Percentiles rank a stretch among this genome's conserved stretches.
These are phyloP conservation scores for Myzus persicae DNA, from an alignment of 1,140 invertebrate species.

Conservation along the genomic window DNA sequence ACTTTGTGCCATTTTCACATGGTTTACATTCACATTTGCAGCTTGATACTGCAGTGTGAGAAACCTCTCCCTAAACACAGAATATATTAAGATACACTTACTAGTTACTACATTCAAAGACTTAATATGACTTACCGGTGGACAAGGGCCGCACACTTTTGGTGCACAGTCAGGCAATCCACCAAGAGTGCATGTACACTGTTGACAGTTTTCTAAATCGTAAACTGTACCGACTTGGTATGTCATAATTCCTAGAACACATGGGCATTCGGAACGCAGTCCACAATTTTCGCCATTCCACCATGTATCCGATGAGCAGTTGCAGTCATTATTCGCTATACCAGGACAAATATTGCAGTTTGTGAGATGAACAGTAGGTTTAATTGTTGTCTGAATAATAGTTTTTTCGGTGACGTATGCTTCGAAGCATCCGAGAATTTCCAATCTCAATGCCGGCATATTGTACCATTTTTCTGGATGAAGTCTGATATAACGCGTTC, in stretches of 20 bases:
- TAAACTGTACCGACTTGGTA: constrained; percentile 74
- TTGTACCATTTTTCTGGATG: constrained; percentile 79
- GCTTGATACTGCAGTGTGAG: constrained; percentile 60
- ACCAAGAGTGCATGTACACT: constrained; percentile 79
- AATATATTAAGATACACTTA: not conserved
- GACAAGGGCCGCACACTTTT: constrained; percentile 74
- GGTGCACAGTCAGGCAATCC: constrained; percentile 73
- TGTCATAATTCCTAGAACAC: constrained; percentile 73
- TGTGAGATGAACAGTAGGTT: constrained; percentile 64
- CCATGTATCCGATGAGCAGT: constrained; percentile 62
- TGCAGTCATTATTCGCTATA: not conserved
- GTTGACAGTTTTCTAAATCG: constrained; percentile 75
- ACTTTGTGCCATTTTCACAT: constrained; percentile 71
- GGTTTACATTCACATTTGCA: constrained; percentile 80
- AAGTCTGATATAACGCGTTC: constrained; percentile 76
- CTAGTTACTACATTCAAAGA: not conserved
- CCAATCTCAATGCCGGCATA: constrained; percentile 75
- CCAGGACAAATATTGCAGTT: constrained; percentile 61
- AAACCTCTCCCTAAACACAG: constrained; percentile 31
- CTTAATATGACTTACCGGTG: constrained; percentile 63
- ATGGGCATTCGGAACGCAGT: constrained; percentile 75
- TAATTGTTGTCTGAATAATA: constrained; percentile 57
- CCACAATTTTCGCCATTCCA: constrained; percentile 81
- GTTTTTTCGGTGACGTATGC: constrained; percentile 70
- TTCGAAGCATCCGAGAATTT: constrained; percentile 79